These are phyloP conservation scores for Acrossocheilus wenchowensis DNA, from an alignment of 2,797 vertebrate genomes.

Conservation along the genomic window DNA sequence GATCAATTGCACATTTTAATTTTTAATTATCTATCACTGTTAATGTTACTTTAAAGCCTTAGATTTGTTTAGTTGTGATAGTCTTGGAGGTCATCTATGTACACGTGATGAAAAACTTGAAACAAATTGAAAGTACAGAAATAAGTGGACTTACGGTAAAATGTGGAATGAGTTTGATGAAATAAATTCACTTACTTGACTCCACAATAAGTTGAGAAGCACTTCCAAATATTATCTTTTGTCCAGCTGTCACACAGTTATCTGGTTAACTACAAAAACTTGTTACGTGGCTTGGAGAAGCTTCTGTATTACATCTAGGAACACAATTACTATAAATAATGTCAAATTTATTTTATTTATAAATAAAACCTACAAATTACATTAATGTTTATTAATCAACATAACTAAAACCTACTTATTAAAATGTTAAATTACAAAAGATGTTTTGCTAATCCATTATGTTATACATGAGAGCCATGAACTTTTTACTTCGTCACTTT, in stretches of 20 bases:
- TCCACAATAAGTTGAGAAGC: conserved; percentile 36
- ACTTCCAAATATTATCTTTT: conserved; percentile 52
- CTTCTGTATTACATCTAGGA: neutral
- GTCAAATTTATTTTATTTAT: neutral
- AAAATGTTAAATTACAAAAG: too few relatives aligned
- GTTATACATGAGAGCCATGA: neutral
- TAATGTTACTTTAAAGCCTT: neutral
- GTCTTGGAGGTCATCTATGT: neutral
- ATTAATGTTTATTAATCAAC: neutral
- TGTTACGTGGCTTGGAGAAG: neutral
- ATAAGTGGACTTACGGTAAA: neutral
- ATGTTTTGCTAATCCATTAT: neutral
- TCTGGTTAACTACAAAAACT: neutral
- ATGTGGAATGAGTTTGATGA: neutral
- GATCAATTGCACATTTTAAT: neutral
- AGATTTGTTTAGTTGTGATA: neutral
- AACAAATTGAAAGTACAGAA: neutral
- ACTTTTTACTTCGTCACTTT: neutral
- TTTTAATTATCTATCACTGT: neutral
- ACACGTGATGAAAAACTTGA: neutral
- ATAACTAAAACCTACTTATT: too few relatives aligned
- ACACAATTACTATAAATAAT: neutral
- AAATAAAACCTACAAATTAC: neutral
- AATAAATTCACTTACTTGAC: conserved; percentile 32
- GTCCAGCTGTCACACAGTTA: conserved; percentile 42